Evolutionary conservation across 2,888 invertebrate species (phyloP).

Genomic region (Cephonodes hylas): DNA sequence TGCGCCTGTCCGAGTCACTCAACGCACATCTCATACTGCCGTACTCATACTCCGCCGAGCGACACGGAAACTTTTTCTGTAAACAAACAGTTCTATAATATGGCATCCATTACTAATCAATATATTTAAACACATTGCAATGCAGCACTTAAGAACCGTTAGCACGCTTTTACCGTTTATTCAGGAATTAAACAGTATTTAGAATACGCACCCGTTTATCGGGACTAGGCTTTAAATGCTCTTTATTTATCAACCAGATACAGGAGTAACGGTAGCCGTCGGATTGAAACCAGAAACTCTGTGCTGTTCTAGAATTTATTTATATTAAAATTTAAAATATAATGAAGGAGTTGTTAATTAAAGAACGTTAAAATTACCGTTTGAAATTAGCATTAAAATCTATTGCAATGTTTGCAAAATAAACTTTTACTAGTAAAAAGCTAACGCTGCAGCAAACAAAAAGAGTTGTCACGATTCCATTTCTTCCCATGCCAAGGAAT

Average conservation of each 20-base stretch:
- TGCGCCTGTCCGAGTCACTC: constrained; percentile 93
- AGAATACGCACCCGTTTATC: neutral
- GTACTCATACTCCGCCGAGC: constrained; percentile 96
- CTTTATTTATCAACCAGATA: constrained; percentile 1
- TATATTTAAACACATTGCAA: too few species aligned
- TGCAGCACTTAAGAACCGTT: neutral
- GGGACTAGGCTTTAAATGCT: neutral
- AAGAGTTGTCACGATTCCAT: neutral
- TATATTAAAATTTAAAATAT: neutral
- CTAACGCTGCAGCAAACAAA: neutral
- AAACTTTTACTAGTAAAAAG: neutral
- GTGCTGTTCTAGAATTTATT: neutral
- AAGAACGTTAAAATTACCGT: too few species aligned
- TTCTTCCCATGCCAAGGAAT: neutral
- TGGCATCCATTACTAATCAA: too few species aligned
- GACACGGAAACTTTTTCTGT: constrained; percentile 93
- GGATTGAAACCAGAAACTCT: neutral
- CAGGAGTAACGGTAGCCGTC: neutral
- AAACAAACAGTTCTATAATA: neutral
- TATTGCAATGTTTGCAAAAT: too few species aligned
- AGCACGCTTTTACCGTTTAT: neutral
- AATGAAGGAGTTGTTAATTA: too few species aligned
- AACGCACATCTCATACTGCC: constrained; percentile 94
- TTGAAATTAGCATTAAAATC: neutral
- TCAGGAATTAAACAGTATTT: neutral